phyloP scores from a whole-genome alignment of 2,888 invertebrate species.

The Ditylenchus weischeri region DNA sequence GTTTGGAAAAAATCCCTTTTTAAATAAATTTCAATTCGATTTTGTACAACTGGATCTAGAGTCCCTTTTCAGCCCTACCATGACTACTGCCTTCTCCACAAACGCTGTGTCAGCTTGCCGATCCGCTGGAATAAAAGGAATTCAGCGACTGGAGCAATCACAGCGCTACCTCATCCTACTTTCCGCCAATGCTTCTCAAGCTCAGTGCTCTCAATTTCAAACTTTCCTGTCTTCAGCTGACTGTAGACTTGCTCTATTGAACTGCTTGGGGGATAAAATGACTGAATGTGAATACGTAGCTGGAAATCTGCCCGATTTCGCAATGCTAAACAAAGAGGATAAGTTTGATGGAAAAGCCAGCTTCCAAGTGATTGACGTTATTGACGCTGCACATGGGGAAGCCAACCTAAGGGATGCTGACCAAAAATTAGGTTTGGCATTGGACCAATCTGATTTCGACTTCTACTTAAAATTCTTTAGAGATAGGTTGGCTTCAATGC shows the following conservation, averaged over 20 bases:
- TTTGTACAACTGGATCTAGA: not conserved
- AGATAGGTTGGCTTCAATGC: constrained; percentile 32
- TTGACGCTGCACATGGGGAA: constrained; percentile 24
- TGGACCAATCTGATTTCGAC: constrained; percentile 43
- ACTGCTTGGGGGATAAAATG: constrained; percentile 63
- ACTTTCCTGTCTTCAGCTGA: not conserved
- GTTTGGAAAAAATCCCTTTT: too few species aligned
- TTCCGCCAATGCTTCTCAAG: not conserved
- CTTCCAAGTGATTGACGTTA: constrained; percentile 1
- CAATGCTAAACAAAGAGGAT: not conserved
- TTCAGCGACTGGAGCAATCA: constrained; percentile 78
- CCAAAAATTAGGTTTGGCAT: constrained; percentile 54
- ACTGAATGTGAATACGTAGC: constrained; percentile 84
- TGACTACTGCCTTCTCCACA: constrained; percentile 90
- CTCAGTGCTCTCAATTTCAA: not conserved
- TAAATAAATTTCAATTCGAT: too few species aligned
- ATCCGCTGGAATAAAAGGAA: constrained; percentile 73
- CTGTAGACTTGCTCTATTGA: constrained; percentile 7
- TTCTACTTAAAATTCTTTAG: constrained; percentile 48
- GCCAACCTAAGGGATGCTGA: constrained; percentile 78
- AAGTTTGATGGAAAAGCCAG: not conserved
- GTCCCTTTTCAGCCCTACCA: constrained; percentile 69
- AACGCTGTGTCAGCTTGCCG: constrained; percentile 91
- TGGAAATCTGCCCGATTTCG: constrained; percentile 61
- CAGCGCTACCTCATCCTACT: constrained; percentile 68